Evolutionary conservation across 2,113 vertebrate species (phyloP), one percentile per base, ranked within the genome.

Genomic region (Ptilonorhynchus violaceus): DNA sequence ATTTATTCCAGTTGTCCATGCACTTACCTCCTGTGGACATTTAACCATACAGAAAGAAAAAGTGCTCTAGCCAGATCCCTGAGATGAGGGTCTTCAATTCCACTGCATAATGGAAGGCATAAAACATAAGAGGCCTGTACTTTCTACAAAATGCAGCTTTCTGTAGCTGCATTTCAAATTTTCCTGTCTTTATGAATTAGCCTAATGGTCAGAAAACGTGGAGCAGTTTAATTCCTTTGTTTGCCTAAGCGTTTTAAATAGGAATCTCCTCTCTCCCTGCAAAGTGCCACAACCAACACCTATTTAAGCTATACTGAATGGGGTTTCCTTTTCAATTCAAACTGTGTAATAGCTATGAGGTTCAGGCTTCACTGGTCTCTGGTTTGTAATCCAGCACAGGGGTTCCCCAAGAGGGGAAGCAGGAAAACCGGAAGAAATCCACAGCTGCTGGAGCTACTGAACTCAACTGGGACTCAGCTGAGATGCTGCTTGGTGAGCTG

Each of bases 21-120:
- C 25, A 4, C 28, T 72, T 50, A 6, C 2, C 20, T 72, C 35
- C 27, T 9, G 5, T 13, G 8, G 35, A 15, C 0, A 1, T 22
- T 56, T 33, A 37, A 64, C 35, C 16, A 13, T 11, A 28, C 0
- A 31, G 58, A 78, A 78, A 46, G 55, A 69, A 41, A 10, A 4
- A 35, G 13, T 27, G 18, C 21, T 73, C 21, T 20, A 52, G 49
- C 49, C n/a, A 42, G 14, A 27, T 41, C 27, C 12, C 30, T 5
- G 15, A 59, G 33, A 39, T 31, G 31, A 67, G 44, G 4, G 27
- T 4, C 18, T 59, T 55, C 10, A 15, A 41, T 11, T 42, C 5
- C 7, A 28, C 16, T 41, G 39, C 3, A 0, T 20, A 74, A 47
- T 13, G 75, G 15, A 67, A 59, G 21, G 12, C n/a, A 67, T n/a